A percentile compares a stretch with the other conserved stretches of the same genome.
Evolutionary conservation across 2,797 vertebrate species (phyloP).

Genomic region (Ceyx erithaca): DNA sequence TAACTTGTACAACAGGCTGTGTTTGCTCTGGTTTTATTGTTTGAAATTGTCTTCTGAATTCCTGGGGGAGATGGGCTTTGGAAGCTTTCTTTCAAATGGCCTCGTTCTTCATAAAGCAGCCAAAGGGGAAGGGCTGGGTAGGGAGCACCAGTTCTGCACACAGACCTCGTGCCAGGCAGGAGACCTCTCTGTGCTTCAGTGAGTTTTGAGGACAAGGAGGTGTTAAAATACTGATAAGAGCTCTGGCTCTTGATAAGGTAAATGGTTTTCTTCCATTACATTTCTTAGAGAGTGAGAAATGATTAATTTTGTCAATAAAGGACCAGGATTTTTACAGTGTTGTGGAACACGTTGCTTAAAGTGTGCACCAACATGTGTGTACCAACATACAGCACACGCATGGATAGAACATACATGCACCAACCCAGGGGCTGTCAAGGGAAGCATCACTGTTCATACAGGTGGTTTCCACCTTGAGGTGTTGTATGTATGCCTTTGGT

Average conservation of each 20-base stretch:
- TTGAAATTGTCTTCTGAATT: constrained; percentile 46
- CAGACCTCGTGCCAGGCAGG: not conserved
- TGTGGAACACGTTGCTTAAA: not conserved
- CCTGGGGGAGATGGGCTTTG: constrained; percentile 22
- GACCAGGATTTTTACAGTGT: not conserved
- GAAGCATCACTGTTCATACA: not conserved
- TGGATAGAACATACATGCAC: not conserved
- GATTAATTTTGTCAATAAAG: not conserved
- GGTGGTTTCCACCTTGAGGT: not conserved
- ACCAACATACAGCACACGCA: no score
- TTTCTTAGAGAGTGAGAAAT: not conserved
- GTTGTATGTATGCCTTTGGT: not conserved
- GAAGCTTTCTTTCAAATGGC: constrained; percentile 7
- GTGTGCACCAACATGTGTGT: no score
- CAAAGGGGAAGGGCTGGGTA: not conserved
- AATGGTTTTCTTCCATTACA: not conserved
- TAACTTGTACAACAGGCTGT: constrained; percentile 43
- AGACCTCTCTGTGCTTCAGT: not conserved
- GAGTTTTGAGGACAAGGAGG: not conserved
- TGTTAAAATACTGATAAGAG: not conserved
- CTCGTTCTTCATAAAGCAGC: not conserved
- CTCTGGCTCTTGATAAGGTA: not conserved
- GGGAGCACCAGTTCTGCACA: not conserved
- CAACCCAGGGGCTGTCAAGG: not conserved
- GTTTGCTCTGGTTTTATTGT: constrained; percentile 55